Evolutionary conservation across 2,797 vertebrate genomes (phyloP).

Genomic region (Gadopsis bispinosus): DNA sequence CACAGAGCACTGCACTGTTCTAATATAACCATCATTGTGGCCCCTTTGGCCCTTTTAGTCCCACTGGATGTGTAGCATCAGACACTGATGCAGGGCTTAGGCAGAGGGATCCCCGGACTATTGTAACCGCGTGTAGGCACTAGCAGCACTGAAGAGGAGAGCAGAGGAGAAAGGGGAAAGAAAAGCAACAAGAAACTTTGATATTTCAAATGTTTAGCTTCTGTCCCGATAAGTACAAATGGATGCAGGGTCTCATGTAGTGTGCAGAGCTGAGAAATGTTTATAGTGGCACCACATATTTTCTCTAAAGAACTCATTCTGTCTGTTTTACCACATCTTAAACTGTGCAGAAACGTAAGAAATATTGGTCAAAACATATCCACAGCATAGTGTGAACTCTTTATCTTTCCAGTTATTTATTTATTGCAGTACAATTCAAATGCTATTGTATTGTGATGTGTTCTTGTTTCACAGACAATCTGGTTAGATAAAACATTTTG

Average conservation of each 20-base stretch:
- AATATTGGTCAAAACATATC: not conserved
- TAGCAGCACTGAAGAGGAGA: not conserved
- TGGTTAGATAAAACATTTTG: not conserved
- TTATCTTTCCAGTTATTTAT: not conserved
- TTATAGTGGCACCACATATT: not conserved
- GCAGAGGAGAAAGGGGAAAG: slow-evolving; percentile 8
- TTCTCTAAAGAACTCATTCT: not conserved
- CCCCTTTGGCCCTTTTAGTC: slow-evolving; percentile 68
- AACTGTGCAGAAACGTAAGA: not conserved
- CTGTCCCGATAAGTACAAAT: not conserved
- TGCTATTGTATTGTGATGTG: not conserved
- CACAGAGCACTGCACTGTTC: slow-evolving; percentile 70
- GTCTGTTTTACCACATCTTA: slow-evolving; percentile 4
- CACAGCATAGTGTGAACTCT: not conserved
- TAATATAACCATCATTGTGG: slow-evolving; percentile 81
- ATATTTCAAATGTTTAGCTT: not conserved
- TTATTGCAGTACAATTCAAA: not conserved
- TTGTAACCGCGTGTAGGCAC: slow-evolving; percentile 43
- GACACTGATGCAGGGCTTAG: slow-evolving; percentile 54
- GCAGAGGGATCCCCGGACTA: slow-evolving; percentile 60
- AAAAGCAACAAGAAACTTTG: not conserved
- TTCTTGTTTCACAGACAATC: not conserved
- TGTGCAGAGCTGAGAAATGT: not conserved
- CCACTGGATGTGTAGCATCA: slow-evolving; percentile 64
- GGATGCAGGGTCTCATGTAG: not conserved